These are phyloP conservation scores for Sebastes flavidus DNA, from an alignment of 2,797 vertebrate species.

Conservation along the genomic window DNA sequence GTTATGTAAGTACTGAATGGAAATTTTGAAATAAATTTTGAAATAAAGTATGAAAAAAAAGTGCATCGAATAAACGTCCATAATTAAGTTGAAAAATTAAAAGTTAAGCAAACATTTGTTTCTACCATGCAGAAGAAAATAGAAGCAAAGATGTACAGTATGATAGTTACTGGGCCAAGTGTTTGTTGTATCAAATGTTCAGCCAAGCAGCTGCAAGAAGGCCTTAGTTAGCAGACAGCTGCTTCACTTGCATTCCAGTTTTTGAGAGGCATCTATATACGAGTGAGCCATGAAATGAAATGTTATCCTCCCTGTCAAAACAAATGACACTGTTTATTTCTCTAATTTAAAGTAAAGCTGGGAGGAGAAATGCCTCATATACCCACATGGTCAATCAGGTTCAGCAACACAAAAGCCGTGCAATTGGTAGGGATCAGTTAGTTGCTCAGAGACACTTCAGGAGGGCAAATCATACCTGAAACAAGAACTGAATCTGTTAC, in stretches of 20 bases:
- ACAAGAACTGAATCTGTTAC: neutral
- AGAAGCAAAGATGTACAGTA: neutral
- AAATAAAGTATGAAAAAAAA: no score
- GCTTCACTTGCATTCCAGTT: constrained; percentile 35
- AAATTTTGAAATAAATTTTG: no score
- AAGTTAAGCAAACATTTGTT: neutral
- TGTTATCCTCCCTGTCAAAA: neutral
- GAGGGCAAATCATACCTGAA: neutral
- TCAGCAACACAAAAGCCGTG: neutral
- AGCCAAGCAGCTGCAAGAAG: constrained; percentile 58
- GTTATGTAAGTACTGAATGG: no score
- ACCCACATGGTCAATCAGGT: neutral
- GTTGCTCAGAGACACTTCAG: neutral
- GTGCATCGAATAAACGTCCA: neutral
- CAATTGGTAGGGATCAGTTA: neutral
- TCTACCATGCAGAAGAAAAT: neutral
- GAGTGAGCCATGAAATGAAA: constrained; percentile 18
- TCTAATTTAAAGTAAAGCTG: neutral
- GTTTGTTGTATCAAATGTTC: constrained; percentile 45
- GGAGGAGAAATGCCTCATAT: neutral
- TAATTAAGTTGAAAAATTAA: neutral
- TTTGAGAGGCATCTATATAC: constrained; percentile 2
- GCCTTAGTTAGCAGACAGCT: constrained; percentile 57
- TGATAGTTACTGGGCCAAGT: neutral
- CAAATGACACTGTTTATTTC: neutral